Base-by-base conservation (phyloP, 1,140 invertebrate genomes). In the Drosophila kurseongensis region DNA sequence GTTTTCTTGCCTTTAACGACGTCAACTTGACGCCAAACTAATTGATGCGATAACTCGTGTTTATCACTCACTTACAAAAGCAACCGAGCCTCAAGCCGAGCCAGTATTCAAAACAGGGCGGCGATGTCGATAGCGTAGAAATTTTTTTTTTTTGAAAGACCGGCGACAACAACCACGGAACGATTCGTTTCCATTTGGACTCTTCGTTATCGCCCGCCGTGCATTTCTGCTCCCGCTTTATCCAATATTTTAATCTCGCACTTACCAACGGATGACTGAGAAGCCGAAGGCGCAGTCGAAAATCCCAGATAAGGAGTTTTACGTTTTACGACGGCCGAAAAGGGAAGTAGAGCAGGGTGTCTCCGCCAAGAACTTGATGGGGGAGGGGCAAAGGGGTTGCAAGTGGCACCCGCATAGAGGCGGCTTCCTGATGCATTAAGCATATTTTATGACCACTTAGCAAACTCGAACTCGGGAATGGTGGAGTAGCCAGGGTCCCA, bases 31-130 rank as follows among this genome's bases (percentile, higher is more conserved):
- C 84, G 84, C 84, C 84, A 80, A 90, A 89, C 84, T 89, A 89
- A 89, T 89, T 89, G 84, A 89, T 89, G 84, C 84, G 84, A 89
- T 89, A 89, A 89, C 85, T 90, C 77, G 85, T 84, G 84, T 89
- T 89, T 89, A 89, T 89, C 84, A 89, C 84, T 90, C 84, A 89
- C 84, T 90, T 84, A 89, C 62, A 58, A 69, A 23, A 44, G 54
- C 51, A 52, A 35, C 48, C 48, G 32, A 55, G 69, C 58, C 45
- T 42, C 58, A 45, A 50, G 18, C 52, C 42, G 18, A 36, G 27
- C 69, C 77, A 84, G 52, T 83, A 83, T 83, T 81, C 69, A 83
- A 89, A 89, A 80, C 76, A 79, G 66, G 47, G 77, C 80, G 62
- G 74, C 80, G 66, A 71, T 85, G 74, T 68, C 78, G 82, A 86